A percentile compares a stretch with the other conserved stretches of the same genome.
Conservation (phyloP, 1,140 invertebrate species). For the Drosophila murphyi region DNA sequence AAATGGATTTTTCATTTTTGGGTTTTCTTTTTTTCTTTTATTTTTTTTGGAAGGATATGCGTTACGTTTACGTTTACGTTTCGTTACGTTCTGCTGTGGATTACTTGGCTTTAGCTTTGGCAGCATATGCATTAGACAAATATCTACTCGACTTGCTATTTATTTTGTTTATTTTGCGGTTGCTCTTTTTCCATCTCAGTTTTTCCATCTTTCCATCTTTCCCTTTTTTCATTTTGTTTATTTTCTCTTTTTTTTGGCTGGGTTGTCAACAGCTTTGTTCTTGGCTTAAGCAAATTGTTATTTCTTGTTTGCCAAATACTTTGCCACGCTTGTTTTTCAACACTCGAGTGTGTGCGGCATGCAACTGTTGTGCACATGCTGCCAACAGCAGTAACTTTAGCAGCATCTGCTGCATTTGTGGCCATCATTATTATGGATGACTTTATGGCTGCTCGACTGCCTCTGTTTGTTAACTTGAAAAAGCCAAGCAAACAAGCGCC, state of each 20-base stretch:
- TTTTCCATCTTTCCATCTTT: not conserved
- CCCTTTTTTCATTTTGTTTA: not conserved
- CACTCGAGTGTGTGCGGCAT: conserved; percentile 29
- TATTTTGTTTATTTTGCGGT: conserved; percentile 72
- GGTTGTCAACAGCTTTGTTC: conserved; percentile 70
- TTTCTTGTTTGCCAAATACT: conserved; percentile 78
- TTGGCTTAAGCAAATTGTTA: conserved; percentile 69
- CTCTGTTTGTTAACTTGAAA: conserved; percentile 46
- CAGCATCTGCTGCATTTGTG: conserved; percentile 34
- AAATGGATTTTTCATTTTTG: conserved; percentile 62
- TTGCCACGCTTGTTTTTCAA: conserved; percentile 69
- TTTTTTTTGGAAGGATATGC: conserved; percentile 14
- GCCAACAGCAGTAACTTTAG: conserved; percentile 13
- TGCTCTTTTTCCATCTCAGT: conserved; percentile 19
- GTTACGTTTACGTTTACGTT: conserved; percentile 46
- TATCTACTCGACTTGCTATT: conserved; percentile 53
- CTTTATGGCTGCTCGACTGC: conserved; percentile 20
- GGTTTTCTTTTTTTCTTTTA: conserved; percentile 22
- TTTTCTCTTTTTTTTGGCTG: conserved; percentile 23
- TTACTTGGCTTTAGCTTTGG: conserved; percentile 65
- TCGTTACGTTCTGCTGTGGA: conserved; percentile 52
- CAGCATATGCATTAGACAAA: conserved; percentile 63
- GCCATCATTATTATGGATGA: conserved; percentile 52
- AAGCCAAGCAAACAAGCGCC: conserved; percentile 38
- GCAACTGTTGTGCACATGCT: conserved; percentile 44